Percentiles rank a stretch among this genome's conserved stretches.
phyloP scores from a whole-genome alignment of 2,113 vertebrate species.

The Eleginops maclovinus region DNA sequence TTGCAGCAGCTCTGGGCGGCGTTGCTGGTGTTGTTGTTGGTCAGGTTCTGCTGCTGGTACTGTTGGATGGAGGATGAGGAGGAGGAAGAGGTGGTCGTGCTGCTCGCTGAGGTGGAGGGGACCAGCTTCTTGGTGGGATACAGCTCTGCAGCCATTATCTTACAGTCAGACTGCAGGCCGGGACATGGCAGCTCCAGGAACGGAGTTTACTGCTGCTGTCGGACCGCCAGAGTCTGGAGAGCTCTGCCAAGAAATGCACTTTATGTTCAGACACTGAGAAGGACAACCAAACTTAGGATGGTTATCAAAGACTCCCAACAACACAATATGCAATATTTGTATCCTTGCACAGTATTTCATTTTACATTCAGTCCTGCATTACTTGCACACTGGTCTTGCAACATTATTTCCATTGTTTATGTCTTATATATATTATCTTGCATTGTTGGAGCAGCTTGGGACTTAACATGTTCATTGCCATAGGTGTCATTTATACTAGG shows the following conservation, averaged over 20 bases:
- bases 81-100: slow-evolving; percentile 74
- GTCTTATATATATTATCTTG: too few species aligned
- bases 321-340: too few species aligned
- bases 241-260: accelerated
- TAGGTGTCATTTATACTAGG: too few species aligned
- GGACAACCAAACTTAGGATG: background rate
- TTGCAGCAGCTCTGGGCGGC: slow-evolving; percentile 87
- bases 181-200: slow-evolving; percentile 88
- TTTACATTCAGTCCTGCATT: too few species aligned
- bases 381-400: too few species aligned
- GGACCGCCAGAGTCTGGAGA: background rate
- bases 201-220: background rate
- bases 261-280: background rate
- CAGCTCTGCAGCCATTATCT: slow-evolving; percentile 97
- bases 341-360: too few species aligned
- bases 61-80: slow-evolving; percentile 85
- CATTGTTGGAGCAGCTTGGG: too few species aligned
- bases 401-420: too few species aligned
- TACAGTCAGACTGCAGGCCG: slow-evolving; percentile 81
- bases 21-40: slow-evolving; percentile 94
- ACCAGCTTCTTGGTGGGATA: slow-evolving; percentile 90
- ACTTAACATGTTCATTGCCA: too few species aligned
- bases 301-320: too few species aligned
- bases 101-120: slow-evolving; percentile 71
- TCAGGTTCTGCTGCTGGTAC: slow-evolving; percentile 93